phyloP scores from a whole-genome alignment of 2,888 invertebrate genomes.

The Steinernema hermaphroditum region DNA sequence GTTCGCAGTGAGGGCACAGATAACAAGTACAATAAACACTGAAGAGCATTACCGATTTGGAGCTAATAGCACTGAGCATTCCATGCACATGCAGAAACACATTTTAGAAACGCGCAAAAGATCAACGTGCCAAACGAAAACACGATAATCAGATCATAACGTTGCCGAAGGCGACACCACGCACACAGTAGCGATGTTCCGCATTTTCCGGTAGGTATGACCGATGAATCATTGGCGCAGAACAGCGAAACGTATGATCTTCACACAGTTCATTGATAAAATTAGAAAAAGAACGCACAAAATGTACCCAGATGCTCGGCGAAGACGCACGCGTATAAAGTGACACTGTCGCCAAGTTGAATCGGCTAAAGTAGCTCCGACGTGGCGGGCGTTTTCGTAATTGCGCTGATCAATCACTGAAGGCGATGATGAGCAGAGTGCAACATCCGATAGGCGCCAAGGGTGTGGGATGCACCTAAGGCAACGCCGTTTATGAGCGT shows the following conservation, averaged over 20 bases:
- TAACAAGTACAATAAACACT: too few relatives aligned
- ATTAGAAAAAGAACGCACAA: not conserved
- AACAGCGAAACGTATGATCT: not conserved
- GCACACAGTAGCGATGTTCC: not conserved
- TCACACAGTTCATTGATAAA: not conserved
- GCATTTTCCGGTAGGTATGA: not conserved
- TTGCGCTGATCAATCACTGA: conserved; percentile 17
- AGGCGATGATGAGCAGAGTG: conserved; percentile 5
- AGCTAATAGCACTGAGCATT: too few relatives aligned
- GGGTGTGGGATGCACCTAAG: conserved; percentile 15
- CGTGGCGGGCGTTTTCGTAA: not conserved
- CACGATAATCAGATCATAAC: conserved; percentile 15
- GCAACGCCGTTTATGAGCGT: not conserved
- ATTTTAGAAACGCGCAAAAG: too few relatives aligned
- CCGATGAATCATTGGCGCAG: not conserved
- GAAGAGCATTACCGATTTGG: too few relatives aligned
- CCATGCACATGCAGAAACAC: too few relatives aligned
- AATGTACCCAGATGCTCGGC: not conserved
- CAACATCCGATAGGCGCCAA: not conserved
- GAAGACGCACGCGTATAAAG: not conserved
- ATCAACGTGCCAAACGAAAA: not conserved
- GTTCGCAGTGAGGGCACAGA: too few relatives aligned
- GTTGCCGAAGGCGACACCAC: not conserved
- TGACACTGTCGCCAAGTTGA: not conserved
- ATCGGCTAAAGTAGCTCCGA: not conserved